Evolutionary conservation across 2,113 vertebrate species (phyloP).

Genomic region (Corythaixoides concolor): DNA sequence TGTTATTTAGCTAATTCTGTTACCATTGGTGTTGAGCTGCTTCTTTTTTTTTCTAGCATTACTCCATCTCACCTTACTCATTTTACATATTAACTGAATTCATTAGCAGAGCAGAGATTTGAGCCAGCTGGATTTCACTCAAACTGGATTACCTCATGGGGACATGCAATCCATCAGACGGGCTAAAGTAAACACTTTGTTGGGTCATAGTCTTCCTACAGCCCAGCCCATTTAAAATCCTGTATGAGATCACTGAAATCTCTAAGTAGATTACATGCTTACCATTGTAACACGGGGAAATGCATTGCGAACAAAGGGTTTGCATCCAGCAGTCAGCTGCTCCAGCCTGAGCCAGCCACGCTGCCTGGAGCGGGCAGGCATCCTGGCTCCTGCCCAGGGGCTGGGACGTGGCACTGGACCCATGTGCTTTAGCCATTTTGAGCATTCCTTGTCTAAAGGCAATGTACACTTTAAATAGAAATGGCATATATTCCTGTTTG

Average conservation of each 20-base stretch:
- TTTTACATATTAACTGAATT: conserved; percentile 11
- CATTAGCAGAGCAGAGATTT: background rate
- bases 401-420: background rate
- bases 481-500: background rate
- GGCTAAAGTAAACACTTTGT: background rate
- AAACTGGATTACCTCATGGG: background rate
- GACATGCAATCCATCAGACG: background rate
- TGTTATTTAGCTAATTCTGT: background rate
- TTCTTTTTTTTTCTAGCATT: background rate
- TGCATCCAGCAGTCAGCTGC: fast-evolving
- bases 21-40: background rate
- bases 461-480: background rate
- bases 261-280: background rate
- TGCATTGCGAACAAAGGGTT: background rate
- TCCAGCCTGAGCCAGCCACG: background rate
- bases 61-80: background rate
- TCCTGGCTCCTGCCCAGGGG: too few relatives aligned
- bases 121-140: background rate
- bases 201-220: background rate
- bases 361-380: background rate
- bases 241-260: background rate
- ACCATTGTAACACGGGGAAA: background rate
- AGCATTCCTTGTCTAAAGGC: background rate
- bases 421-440: background rate
- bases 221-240: background rate